These are phyloP conservation scores for Ischnus inquisitorius DNA, from an alignment of 2,888 invertebrate genomes.

Conservation along the genomic window DNA sequence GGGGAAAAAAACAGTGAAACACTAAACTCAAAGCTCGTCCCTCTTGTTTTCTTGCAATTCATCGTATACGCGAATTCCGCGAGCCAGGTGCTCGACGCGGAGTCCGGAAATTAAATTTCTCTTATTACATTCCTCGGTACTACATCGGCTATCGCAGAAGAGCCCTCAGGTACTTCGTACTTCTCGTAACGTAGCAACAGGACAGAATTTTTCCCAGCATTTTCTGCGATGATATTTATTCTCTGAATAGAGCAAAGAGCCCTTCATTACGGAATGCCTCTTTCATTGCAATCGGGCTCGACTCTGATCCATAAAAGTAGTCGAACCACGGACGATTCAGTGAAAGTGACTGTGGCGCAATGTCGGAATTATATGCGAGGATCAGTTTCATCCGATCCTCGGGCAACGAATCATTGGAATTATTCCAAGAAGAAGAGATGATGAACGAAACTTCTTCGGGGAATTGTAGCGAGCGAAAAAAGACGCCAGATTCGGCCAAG, in stretches of 20 bases:
- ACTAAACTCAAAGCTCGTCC: constrained; percentile 7
- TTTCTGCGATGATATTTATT: constrained; percentile 32
- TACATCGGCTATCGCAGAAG: constrained; percentile 21
- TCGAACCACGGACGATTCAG: not conserved
- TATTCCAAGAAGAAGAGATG: not conserved
- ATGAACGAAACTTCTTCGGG: not conserved
- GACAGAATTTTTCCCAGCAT: not conserved
- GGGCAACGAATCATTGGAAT: not conserved
- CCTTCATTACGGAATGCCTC: not conserved
- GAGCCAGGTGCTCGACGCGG: constrained; percentile 54
- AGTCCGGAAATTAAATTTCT: constrained; percentile 68
- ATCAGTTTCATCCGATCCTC: not conserved
- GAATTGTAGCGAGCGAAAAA: not conserved
- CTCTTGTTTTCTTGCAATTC: constrained; percentile 14
- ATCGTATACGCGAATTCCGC: constrained; percentile 33
- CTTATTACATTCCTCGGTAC: constrained; percentile 64
- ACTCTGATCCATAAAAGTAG: not conserved
- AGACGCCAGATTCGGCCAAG: too few relatives aligned
- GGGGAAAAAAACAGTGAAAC: not conserved
- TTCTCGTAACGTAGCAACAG: constrained; percentile 50
- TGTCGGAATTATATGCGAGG: not conserved
- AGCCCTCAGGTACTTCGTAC: constrained; percentile 25
- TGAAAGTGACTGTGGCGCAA: not conserved
- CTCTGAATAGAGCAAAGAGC: not conserved
- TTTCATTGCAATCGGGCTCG: not conserved